phyloP scores from a whole-genome alignment of 2,113 vertebrate species.

The Abramis brama region DNA sequence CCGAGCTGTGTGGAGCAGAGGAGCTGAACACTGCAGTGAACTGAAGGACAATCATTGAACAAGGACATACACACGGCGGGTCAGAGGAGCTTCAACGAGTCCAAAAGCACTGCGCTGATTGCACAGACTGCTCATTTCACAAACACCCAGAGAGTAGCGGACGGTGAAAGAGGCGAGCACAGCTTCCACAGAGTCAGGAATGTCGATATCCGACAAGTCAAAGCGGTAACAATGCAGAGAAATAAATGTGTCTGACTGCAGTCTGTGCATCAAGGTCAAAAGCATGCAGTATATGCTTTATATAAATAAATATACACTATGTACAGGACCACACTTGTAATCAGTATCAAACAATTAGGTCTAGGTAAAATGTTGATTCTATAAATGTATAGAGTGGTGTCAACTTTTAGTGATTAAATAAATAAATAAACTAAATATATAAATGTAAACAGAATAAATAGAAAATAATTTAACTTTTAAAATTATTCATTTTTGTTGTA shows the following conservation, averaged over 20 bases:
- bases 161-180: conserved; percentile 14
- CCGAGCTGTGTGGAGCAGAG: conserved; percentile 18
- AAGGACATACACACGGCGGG: conserved; percentile 51
- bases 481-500: not conserved
- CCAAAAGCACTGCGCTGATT: conserved; percentile 42
- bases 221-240: not conserved
- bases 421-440: not conserved
- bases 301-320: not conserved
- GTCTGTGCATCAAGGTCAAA: conserved; percentile 31
- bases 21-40: conserved; percentile 39
- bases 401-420: not conserved
- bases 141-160: conserved; percentile 41
- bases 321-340: not conserved
- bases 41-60: conserved; percentile 53
- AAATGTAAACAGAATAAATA: too few species aligned
- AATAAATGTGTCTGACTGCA: not conserved
- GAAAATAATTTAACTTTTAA: not conserved
- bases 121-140: conserved; percentile 43
- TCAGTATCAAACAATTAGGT: not conserved
- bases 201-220: conserved; percentile 44
- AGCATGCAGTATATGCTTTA: not conserved
- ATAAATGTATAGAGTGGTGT: not conserved
- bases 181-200: conserved; percentile 16
- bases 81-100: conserved; percentile 41
- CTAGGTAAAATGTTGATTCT: not conserved